Percentiles rank a stretch among this genome's conserved stretches.
These are phyloP conservation scores for Esox masquinongy DNA, from an alignment of 2,797 vertebrate species.

Conservation along the genomic window DNA sequence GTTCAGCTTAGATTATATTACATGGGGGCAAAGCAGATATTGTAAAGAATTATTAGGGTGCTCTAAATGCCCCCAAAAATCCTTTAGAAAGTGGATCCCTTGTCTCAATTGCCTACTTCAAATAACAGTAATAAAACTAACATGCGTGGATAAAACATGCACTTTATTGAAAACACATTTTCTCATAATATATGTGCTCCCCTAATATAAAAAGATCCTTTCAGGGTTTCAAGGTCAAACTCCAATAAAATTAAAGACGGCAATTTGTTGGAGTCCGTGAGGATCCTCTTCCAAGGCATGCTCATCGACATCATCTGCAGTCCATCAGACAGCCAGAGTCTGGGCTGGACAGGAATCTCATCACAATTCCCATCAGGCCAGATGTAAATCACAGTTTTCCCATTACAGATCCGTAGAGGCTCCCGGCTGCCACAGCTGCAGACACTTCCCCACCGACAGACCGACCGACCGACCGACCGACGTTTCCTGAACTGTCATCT, in stretches of 20 bases:
- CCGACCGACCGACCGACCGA: not conserved
- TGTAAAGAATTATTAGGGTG: slow-evolving; percentile 66
- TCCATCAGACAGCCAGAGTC: slow-evolving; percentile 21
- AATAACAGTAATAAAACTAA: slow-evolving; percentile 50
- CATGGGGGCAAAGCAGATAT: slow-evolving; percentile 43
- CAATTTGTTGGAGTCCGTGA: slow-evolving; percentile 65
- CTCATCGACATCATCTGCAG: slow-evolving; percentile 53
- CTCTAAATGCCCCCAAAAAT: slow-evolving; percentile 50
- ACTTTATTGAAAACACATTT: slow-evolving; percentile 71
- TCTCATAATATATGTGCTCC: slow-evolving; percentile 63
- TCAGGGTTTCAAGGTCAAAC: slow-evolving; percentile 67
- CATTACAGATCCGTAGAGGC: slow-evolving; percentile 32
- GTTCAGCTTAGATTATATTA: slow-evolving; percentile 50
- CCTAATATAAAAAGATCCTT: slow-evolving; percentile 53
- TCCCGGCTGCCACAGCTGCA: slow-evolving; percentile 46
- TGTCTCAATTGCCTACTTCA: slow-evolving; percentile 61
- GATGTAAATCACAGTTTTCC: slow-evolving; percentile 51
- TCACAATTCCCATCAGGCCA: slow-evolving; percentile 34
- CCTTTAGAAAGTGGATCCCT: slow-evolving; percentile 62
- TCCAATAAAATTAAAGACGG: slow-evolving; percentile 69
- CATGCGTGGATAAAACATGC: slow-evolving; percentile 49
- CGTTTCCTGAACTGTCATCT: slow-evolving; percentile 44
- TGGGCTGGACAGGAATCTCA: not conserved
- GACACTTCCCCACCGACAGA: slow-evolving; percentile 3
- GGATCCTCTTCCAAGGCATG: slow-evolving; percentile 15